These are phyloP conservation scores for Cyclargus thomasi DNA, from an alignment of 1,140 invertebrate genomes.

Conservation along the genomic window DNA sequence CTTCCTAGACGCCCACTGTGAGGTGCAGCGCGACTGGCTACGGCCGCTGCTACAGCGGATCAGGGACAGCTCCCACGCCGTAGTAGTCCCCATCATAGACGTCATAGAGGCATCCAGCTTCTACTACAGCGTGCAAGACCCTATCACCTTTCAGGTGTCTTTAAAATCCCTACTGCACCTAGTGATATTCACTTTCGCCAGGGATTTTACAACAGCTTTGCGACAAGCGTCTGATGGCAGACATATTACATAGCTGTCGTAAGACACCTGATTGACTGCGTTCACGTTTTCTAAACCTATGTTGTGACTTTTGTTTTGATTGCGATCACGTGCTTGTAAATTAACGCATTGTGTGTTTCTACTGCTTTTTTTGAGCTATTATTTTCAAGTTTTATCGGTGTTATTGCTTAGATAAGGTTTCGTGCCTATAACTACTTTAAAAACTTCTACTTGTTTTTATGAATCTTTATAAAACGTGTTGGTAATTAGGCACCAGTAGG, in stretches of 20 bases:
- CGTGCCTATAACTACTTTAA: not conserved
- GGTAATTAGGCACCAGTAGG: too few species aligned
- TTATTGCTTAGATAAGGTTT: not conserved
- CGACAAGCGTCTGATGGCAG: too few species aligned
- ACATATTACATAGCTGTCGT: too few species aligned
- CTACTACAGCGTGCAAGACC: constrained; percentile 72
- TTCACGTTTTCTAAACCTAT: not conserved
- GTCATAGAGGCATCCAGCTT: constrained; percentile 81
- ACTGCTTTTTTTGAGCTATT: not conserved
- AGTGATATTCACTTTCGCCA: not conserved
- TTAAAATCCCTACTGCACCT: not conserved
- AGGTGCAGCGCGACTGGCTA: constrained; percentile 88
- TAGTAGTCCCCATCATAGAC: constrained; percentile 95
- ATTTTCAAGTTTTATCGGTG: not conserved
- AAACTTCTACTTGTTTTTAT: not conserved
- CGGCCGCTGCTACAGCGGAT: constrained; percentile 91
- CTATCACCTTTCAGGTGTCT: constrained; percentile 86
- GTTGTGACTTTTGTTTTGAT: not conserved
- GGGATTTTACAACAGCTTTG: too few species aligned
- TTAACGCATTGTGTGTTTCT: not conserved
- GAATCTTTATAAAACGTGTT: not conserved
- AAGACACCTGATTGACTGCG: not conserved
- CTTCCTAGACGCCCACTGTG: constrained; percentile 97
- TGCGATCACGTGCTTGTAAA: not conserved
- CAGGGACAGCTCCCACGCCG: constrained; percentile 84